Conservation (phyloP, 2,797 vertebrate species). For the Falco columbarius region DNA sequence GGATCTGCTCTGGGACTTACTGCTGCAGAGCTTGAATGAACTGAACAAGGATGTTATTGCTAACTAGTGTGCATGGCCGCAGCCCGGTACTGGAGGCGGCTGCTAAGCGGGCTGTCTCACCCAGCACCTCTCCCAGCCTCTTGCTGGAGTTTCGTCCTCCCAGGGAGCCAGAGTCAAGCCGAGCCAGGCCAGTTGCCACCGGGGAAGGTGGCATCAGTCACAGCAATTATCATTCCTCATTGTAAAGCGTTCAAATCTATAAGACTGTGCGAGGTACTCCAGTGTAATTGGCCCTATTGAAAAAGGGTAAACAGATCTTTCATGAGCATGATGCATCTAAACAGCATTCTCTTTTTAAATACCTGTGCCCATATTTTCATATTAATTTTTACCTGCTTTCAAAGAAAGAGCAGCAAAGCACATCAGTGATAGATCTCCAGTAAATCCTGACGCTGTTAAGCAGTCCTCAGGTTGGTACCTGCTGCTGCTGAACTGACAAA, state of each 20-base stretch:
- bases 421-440: neutral
- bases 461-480: neutral
- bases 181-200: neutral
- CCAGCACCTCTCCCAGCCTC: neutral
- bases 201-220: neutral
- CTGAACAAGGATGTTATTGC: neutral
- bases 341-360: neutral
- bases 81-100: neutral
- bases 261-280: neutral
- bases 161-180: neutral
- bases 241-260: neutral
- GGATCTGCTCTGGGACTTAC: neutral
- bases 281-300: neutral
- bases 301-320: neutral
- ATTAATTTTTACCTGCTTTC: neutral
- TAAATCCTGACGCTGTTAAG: neutral
- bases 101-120: neutral
- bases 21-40: neutral
- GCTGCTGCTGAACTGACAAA: neutral
- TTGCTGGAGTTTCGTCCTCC: neutral
- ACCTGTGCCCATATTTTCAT: neutral
- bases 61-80: neutral
- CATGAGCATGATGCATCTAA: neutral
- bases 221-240: neutral
- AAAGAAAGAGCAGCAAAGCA: neutral